Evolutionary conservation across 2,113 vertebrate genomes (phyloP), one percentile per base, ranked within the genome.

Genomic region (Siniperca chuatsi): DNA sequence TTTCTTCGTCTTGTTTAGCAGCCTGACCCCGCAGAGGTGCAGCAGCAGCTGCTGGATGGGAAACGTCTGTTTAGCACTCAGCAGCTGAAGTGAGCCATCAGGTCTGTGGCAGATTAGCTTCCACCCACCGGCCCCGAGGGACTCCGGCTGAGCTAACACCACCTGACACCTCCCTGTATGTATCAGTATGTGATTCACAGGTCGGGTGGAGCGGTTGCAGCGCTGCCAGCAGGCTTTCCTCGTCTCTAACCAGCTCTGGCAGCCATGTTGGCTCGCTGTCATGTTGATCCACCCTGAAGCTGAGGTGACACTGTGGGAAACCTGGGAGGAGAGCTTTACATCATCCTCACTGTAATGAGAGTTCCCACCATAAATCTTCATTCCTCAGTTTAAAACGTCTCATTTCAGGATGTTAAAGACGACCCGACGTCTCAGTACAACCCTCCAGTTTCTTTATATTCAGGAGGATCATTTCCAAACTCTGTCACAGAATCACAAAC

Each of bases 41-140:
- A 58, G 29, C 65, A 44, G 40, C 66, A 42, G 64, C 44, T 1
- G 68, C 46, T 35, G 15, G 69, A 72, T n/a, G 69, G 15, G 18
- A 40, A 37, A 40, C 29, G 6, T 70, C 33, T 40, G 33, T 37
- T 37, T 5, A 23, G 8, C 68, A 12, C 16, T n/a, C 20, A 21
- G 69, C 42, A 67, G 40, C 40, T 66, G 64, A 44, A 66, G 40
- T 15, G 40, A 44, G 64, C 64, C 64, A n/a, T 66, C 64, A 66
- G 42, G 64, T 44, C 64, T 70, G 44, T 6, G 44, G 42, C n/a
- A 6, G 67, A 69, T 50, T 25, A 52, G 44, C 68, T 52, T 65
- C 46, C 25, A 52, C 25, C 46, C 21, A 33, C 18, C 35, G 18
- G 46, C 67, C 67, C n/a, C 2, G 8, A 10, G 69, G 25, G 69